Evolutionary conservation across 2,888 invertebrate species (phyloP).

Genomic region (Cephonodes hylas): DNA sequence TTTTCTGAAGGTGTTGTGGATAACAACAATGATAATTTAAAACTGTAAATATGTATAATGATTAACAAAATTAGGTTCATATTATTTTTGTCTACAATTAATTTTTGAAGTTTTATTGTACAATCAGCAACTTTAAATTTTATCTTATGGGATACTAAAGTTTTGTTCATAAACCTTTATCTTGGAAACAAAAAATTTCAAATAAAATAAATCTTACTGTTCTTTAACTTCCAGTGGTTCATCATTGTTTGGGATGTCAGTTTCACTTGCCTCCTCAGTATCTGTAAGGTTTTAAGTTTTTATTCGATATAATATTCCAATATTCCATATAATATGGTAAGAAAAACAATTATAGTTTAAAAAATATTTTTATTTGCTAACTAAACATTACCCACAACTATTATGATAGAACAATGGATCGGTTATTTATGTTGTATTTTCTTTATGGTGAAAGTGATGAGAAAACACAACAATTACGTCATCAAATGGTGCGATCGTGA

Average conservation of each 20-base stretch:
- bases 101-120: no score
- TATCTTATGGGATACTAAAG: no score
- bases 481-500: slow-evolving; percentile 48
- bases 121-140: no score
- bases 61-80: no score
- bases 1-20: no score
- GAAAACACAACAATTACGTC: slow-evolving; percentile 61
- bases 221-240: slow-evolving; percentile 93
- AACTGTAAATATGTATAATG: no score
- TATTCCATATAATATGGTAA: not conserved
- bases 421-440: not conserved
- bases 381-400: not conserved
- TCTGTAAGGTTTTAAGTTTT: no score
- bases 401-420: not conserved
- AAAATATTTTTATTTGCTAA: slow-evolving; percentile 1
- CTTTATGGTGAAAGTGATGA: slow-evolving; percentile 59
- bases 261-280: slow-evolving; percentile 98
- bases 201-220: slow-evolving; percentile 82
- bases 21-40: no score
- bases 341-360: not conserved
- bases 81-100: no score
- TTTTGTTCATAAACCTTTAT: not conserved
- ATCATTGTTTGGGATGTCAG: slow-evolving; percentile 91
- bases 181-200: not conserved
- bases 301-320: not conserved